Percentiles rank a stretch among this genome's conserved stretches.
These are phyloP conservation scores for Axis porcinus DNA, from an alignment of 2,113 vertebrate species.

Conservation along the genomic window DNA sequence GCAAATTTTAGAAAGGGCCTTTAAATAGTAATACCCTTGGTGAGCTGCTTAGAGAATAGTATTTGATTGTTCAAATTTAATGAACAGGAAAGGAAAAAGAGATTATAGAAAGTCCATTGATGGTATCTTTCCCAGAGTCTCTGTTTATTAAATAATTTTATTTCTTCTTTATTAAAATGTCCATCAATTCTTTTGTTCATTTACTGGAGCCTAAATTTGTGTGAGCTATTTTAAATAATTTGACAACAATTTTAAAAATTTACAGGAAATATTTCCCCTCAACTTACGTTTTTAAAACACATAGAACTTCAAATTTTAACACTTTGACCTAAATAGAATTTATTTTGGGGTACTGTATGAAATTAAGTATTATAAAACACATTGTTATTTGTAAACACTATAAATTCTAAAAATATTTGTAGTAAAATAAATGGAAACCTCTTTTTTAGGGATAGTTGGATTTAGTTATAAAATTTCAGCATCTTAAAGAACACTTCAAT, in stretches of 20 bases:
- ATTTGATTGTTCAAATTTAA: background rate
- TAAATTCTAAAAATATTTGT: background rate
- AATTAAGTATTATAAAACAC: background rate
- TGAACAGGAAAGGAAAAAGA: background rate
- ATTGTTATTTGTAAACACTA: background rate
- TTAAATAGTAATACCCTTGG: background rate
- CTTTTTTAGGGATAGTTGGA: background rate
- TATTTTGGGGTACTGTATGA: background rate
- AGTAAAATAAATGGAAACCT: background rate
- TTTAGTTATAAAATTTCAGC: background rate
- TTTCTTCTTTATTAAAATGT: background rate
- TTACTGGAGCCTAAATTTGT: background rate
- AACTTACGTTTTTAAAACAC: background rate
- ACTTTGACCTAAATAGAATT: background rate
- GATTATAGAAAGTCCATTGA: background rate
- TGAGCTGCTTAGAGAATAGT: background rate
- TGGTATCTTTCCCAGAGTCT: background rate
- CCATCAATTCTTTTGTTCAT: background rate
- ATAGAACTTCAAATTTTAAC: conserved; percentile 4
- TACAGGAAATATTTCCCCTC: background rate
- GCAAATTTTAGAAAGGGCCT: background rate
- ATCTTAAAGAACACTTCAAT: background rate
- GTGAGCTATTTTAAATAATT: background rate
- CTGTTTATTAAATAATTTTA: background rate
- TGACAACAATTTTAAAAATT: background rate